These are phyloP conservation scores for Drosophila nigrodunni DNA, from an alignment of 1,140 invertebrate species.

Conservation along the genomic window DNA sequence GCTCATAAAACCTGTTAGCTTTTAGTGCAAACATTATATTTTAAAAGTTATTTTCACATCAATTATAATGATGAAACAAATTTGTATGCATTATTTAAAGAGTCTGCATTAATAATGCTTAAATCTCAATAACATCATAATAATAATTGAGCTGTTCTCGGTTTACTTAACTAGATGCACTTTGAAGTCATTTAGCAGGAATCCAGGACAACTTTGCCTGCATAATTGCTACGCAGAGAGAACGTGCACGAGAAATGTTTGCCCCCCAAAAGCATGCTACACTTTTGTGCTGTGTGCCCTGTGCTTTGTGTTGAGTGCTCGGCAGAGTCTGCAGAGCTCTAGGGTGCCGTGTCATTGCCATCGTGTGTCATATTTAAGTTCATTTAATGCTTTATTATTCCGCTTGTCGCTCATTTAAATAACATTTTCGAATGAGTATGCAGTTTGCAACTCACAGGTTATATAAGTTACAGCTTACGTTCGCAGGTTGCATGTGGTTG, in stretches of 20 bases:
- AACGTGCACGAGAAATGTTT: conserved; percentile 5
- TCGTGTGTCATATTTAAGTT: conserved; percentile 68
- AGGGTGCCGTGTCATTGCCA: conserved; percentile 46
- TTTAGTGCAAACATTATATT: too few species aligned
- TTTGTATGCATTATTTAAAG: too few species aligned
- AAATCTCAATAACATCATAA: too few species aligned
- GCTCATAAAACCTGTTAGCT: too few species aligned
- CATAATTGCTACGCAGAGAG: conserved; percentile 34
- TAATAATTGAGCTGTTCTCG: not conserved
- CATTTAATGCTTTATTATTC: conserved; percentile 72
- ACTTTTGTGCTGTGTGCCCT: conserved; percentile 33
- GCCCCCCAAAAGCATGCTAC: conserved; percentile 57
- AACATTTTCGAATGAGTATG: conserved; percentile 49
- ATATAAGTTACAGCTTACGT: not conserved
- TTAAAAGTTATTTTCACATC: too few species aligned
- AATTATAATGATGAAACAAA: too few species aligned
- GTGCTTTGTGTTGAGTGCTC: too few species aligned
- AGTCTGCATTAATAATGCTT: too few species aligned
- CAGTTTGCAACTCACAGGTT: conserved; percentile 1
- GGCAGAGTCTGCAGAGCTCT: conserved; percentile 17
- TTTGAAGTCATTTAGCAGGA: conserved; percentile 38
- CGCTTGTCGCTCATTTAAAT: conserved; percentile 76
- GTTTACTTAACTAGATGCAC: not conserved
- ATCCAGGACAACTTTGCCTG: conserved; percentile 15
- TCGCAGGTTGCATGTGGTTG: not conserved